Percentiles rank a stretch among this genome's conserved stretches.
These are phyloP conservation scores for Idaea dimidiata DNA, from an alignment of 2,888 invertebrate species.

Conservation along the genomic window DNA sequence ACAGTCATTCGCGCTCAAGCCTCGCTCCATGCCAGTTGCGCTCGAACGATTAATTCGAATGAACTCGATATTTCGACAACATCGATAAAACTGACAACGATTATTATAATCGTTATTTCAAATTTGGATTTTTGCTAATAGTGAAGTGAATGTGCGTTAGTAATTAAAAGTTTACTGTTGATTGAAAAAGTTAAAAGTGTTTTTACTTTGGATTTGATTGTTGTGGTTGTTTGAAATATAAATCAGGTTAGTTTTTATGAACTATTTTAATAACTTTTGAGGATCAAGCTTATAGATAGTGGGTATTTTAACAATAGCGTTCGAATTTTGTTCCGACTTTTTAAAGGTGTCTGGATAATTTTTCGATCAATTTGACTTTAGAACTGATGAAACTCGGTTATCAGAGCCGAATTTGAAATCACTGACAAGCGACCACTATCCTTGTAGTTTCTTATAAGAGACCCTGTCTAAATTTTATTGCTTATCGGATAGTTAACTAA, in stretches of 20 bases:
- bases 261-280: not conserved
- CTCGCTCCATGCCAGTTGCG: conserved; percentile 57
- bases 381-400: too few relatives aligned
- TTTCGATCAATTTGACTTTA: too few relatives aligned
- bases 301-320: too few relatives aligned
- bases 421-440: too few relatives aligned
- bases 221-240: conserved; percentile 13
- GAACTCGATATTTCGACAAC: conserved; percentile 32
- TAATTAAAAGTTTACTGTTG: not conserved
- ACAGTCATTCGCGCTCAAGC: conserved; percentile 71
- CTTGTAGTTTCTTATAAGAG: too few relatives aligned
- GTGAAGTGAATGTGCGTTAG: conserved; percentile 28
- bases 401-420: too few relatives aligned
- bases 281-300: not conserved
- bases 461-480: too few relatives aligned
- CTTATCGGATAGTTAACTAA: not conserved
- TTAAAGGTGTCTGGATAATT: too few relatives aligned
- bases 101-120: conserved; percentile 30
- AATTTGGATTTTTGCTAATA: conserved; percentile 9
- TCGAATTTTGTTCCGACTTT: too few relatives aligned
- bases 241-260: conserved; percentile 18
- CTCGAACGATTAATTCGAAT: conserved; percentile 32
- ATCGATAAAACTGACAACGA: conserved; percentile 43
- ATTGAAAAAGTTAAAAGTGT: not conserved
- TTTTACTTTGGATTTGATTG: conserved; percentile 7